A percentile compares a stretch with the other conserved stretches of the same genome.
phyloP scores from a whole-genome alignment of 2,113 vertebrate species.

The Bufo gargarizans region DNA sequence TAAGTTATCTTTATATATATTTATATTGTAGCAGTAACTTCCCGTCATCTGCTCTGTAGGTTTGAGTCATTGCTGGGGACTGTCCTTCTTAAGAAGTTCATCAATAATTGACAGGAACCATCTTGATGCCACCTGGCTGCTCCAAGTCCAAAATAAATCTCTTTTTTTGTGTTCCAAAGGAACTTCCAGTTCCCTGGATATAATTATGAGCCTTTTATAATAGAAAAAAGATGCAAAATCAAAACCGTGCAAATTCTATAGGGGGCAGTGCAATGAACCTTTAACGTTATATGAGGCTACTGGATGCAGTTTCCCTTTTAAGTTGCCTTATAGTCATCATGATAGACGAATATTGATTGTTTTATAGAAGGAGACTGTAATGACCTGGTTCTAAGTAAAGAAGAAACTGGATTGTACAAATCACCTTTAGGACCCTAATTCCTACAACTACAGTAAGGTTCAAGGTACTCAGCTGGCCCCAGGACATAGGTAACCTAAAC shows the following conservation, averaged over 20 bases:
- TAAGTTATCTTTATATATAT: background rate
- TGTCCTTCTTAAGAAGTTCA: slow-evolving; percentile 29
- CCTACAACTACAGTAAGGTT: no score
- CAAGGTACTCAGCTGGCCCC: no score
- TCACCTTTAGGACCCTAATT: no score
- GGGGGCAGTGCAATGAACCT: background rate
- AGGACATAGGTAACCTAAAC: background rate
- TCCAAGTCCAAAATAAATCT: slow-evolving; percentile 10
- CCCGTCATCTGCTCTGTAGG: background rate
- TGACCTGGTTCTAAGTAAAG: background rate
- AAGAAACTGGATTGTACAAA: background rate
- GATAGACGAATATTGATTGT: background rate
- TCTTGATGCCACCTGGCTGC: slow-evolving; percentile 40
- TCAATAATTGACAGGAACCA: slow-evolving; percentile 45
- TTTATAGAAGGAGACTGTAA: background rate
- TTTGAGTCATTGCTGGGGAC: background rate
- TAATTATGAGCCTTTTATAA: slow-evolving; percentile 6
- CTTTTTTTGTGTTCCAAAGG: slow-evolving; percentile 34
- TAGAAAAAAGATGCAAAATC: slow-evolving; percentile 14
- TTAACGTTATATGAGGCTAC: background rate
- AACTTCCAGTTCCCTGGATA: slow-evolving; percentile 32
- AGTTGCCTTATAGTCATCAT: background rate
- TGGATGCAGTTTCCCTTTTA: background rate
- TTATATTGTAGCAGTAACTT: background rate
- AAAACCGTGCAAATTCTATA: background rate